Evolutionary conservation across 1,140 invertebrate species (phyloP).

Genomic region (Acyrthosiphon pisum): DNA sequence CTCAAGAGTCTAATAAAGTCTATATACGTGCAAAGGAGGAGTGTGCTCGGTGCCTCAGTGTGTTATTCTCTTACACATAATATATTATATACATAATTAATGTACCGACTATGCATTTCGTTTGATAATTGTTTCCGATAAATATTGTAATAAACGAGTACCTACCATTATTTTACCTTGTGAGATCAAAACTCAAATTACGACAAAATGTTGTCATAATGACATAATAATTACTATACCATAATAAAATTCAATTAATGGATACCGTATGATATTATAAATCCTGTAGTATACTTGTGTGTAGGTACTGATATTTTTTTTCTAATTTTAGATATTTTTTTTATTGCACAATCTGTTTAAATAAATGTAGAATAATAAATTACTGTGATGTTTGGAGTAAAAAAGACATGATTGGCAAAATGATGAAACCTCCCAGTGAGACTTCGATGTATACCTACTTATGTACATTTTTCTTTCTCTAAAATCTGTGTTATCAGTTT

Average conservation of each 20-base stretch:
- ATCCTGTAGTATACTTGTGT: no score
- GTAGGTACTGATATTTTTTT: no score
- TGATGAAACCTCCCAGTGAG: no score
- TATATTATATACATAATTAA: not conserved
- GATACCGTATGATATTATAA: no score
- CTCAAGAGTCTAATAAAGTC: not conserved
- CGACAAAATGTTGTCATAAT: not conserved
- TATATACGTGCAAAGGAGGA: not conserved
- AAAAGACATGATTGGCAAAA: no score
- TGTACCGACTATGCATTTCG: not conserved
- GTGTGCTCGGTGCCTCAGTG: not conserved
- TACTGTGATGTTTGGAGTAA: no score
- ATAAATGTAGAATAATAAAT: no score
- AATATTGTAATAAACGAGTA: not conserved
- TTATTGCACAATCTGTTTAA: no score
- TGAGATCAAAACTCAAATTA: not conserved
- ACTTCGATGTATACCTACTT: no score
- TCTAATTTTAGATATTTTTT: no score
- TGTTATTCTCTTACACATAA: not conserved
- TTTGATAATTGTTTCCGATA: not conserved
- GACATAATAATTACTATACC: no score
- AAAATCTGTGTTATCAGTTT: not conserved
- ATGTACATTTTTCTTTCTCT: not conserved
- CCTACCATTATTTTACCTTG: not conserved
- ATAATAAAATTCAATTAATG: no score